Evolutionary conservation across 2,113 vertebrate species (phyloP).

Genomic region (Trogon surrucura): DNA sequence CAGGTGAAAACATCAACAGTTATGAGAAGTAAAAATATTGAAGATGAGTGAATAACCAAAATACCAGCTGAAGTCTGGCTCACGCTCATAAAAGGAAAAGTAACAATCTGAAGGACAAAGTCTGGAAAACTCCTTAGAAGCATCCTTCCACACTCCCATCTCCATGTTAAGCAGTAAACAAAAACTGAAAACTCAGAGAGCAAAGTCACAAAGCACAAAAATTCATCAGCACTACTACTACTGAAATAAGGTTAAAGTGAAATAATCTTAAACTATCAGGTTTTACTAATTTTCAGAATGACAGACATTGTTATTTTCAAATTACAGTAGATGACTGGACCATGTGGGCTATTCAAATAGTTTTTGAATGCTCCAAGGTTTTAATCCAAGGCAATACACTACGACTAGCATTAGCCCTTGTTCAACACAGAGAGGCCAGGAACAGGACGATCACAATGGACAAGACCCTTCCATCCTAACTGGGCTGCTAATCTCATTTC

Average conservation of each 20-base stretch:
- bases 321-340: not conserved
- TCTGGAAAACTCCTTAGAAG: not conserved
- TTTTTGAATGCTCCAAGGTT: not conserved
- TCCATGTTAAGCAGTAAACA: not conserved
- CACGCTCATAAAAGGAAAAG: not conserved
- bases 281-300: not conserved
- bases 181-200: not conserved
- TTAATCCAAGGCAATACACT: not conserved
- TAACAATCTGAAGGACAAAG: not conserved
- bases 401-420: not conserved
- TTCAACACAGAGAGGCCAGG: not conserved
- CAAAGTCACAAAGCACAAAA: not conserved
- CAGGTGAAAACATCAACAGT: not conserved
- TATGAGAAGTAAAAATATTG: fast-evolving
- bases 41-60: not conserved
- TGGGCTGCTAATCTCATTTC: not conserved
- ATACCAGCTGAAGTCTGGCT: not conserved
- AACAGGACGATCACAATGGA: not conserved
- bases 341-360: not conserved
- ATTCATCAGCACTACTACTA: not conserved
- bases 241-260: not conserved
- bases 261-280: not conserved
- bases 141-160: not conserved
- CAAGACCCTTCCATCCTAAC: not conserved
- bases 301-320: not conserved